Percentiles rank a stretch among this genome's conserved stretches.
phyloP scores from a whole-genome alignment of 2,797 vertebrate species.

The Carapus acus region DNA sequence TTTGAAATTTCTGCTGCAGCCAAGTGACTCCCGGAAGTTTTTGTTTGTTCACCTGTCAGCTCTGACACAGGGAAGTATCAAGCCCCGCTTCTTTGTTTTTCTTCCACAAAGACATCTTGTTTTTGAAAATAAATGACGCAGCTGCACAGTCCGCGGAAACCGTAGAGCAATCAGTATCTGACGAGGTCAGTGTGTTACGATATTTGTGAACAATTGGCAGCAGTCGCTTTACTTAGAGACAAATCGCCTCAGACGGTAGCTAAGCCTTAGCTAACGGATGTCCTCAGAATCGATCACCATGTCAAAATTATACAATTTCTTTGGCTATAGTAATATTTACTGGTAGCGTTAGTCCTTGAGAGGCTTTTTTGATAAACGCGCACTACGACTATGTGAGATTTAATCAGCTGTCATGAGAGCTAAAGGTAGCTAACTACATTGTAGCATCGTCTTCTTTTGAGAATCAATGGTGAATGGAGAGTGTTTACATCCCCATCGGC shows the following conservation, averaged over 20 bases:
- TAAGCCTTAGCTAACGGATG: conserved; percentile 52
- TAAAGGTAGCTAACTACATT: conserved; percentile 41
- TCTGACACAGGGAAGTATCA: conserved; percentile 47
- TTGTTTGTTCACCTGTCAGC: conserved; percentile 69
- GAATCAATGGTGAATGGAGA: conserved; percentile 26
- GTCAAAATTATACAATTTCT: no score
- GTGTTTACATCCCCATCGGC: conserved; percentile 45
- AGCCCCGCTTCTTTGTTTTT: conserved; percentile 51
- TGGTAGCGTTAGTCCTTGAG: not conserved
- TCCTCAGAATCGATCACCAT: conserved; percentile 32
- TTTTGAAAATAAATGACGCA: conserved; percentile 31
- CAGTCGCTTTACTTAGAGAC: conserved; percentile 48
- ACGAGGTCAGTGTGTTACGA: conserved; percentile 51
- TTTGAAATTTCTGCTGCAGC: conserved; percentile 51
- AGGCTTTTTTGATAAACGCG: not conserved
- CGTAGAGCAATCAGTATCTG: conserved; percentile 44
- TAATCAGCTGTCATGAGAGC: conserved; percentile 27
- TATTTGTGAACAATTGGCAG: conserved; percentile 25
- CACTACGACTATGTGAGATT: not conserved
- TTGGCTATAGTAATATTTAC: not conserved
- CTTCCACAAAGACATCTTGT: conserved; percentile 21
- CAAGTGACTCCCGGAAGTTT: conserved; percentile 70
- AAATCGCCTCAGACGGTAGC: conserved; percentile 54
- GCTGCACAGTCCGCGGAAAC: conserved; percentile 17
- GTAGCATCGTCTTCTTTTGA: conserved; percentile 42